Evolutionary conservation across 1,140 invertebrate species (phyloP), one percentile per base, ranked within the genome.

Genomic region (Sarcophaga bullata): DNA sequence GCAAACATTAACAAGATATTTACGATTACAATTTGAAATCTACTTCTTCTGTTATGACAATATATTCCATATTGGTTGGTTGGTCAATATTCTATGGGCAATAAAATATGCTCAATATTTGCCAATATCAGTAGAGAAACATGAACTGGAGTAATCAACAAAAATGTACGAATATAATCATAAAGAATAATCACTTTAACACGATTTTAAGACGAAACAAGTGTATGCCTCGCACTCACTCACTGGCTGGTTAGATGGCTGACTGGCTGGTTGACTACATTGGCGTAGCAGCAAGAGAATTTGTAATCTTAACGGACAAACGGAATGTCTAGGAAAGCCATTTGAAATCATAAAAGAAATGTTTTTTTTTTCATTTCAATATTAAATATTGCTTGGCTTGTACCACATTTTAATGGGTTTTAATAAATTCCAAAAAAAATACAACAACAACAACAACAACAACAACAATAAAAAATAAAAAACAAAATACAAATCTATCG

Each of bases 141-240:
- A 37, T 37, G 25, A 37, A 37, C 25, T 37, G 25, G 25, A 68
- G n/a, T 19, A 68, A 68, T 68, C 62, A 68, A 68, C n/a, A 68
- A 68, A 68, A 6, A 68, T 68, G n/a, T 68, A 4, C 15, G 19
- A 68, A 68, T 68, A 7, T 13, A 17, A 68, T 19, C 62, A 68
- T 68, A 68, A 68, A 68, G 62, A 68, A 68, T 68, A 68, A 68
- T 68, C 62, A 68, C 62, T 68, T 68, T n/a, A 68, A 68, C 62
- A 68, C 62, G 62, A 37, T 37, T 37, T 37, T 37, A 2, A 37
- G 4, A 37, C 25, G 25, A 68, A 68, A 68, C 62, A 68, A 68
- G 62, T 68, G 62, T 68, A 68, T 37, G 25, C 25, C 25, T n/a
- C n/a, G n/a, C n/a, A 37, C 1, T 37, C 25, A 37, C 25, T 37